Base-by-base conservation (phyloP, 2,797 vertebrate genomes). In the Helicolenus hilgendorfi region DNA sequence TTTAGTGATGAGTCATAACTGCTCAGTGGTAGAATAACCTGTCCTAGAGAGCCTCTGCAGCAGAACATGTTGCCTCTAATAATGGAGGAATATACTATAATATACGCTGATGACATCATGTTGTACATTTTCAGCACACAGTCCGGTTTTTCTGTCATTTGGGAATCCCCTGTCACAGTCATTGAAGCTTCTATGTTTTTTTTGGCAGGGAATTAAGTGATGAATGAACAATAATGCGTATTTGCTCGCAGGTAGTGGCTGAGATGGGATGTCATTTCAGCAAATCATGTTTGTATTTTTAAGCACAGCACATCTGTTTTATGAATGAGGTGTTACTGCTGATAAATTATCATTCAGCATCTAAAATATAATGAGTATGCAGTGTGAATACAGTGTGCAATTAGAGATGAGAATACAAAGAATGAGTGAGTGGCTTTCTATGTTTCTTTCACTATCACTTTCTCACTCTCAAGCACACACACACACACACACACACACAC, bases 1-100 rank as follows among this genome's bases (percentile, higher is more conserved):
- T 79, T 69, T 79, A 55, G 83, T 70, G 90, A 94, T 95, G 94
- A 95, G 83, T 95, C 94, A 94, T 93, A 85, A 70, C 75, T 85
- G 86, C 84, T 91, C 79, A 58, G 79, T 77, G 82, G 79, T 67
- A 69, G 72, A 89, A 68, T 83, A 74, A 86, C 72, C 81, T 73
- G 85, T 85, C 81, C 73, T 85, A n/a, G n/a, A 86, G 76, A 88
- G 84, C 35, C 81, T 74, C 90, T 91, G 88, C 89, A 85, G 89
- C 83, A 76, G 49, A 85, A 36, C 86, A 77, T 20, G 56, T 24
- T 59, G 84, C 83, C 60, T 81, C 41, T 38, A 49, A 29, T 7
- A 1, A 14, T 22, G 20, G 4, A n/a, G 18, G 38, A 62, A 38
- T 63, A 35, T 15, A 15, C 56, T 24, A 13, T 49, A 69, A 72